Evolutionary conservation across 2,797 vertebrate genomes (phyloP).

Genomic region (Mastacembelus armatus): DNA sequence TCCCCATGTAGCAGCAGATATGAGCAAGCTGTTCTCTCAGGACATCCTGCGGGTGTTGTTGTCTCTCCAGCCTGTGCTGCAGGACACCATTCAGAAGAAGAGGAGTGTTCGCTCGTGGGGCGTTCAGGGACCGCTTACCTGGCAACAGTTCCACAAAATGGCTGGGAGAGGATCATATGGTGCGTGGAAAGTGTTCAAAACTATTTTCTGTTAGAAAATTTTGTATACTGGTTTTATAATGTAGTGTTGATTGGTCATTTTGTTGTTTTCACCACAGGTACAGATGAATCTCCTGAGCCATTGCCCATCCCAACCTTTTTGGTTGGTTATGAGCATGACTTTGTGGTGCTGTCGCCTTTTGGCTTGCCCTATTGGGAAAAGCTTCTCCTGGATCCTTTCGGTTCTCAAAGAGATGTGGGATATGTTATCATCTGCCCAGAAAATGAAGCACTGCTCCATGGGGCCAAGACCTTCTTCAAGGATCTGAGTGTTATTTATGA

Average conservation of each 20-base stretch:
- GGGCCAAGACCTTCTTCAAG: conserved; percentile 95
- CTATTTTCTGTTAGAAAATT: neutral
- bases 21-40: conserved; percentile 97
- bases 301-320: conserved; percentile 98
- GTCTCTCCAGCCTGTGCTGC: conserved; percentile 97
- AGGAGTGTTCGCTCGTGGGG: conserved; percentile 97
- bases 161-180: conserved; percentile 98
- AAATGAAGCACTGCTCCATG: conserved; percentile 92
- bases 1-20: conserved; percentile 84
- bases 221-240: neutral
- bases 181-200: conserved; percentile 63
- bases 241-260: neutral
- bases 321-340: conserved; percentile 97
- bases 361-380: conserved; percentile 99
- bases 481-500: conserved; percentile 97
- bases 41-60: conserved; percentile 97
- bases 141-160: conserved; percentile 99
- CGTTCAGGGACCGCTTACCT: conserved; percentile 97
- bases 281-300: conserved; percentile 99
- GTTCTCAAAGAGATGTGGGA: conserved; percentile 95
- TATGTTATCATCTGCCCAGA: conserved; percentile 98
- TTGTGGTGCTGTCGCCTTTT: conserved; percentile 98
- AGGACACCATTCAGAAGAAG: conserved; percentile 99
- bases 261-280: conserved; percentile 83
- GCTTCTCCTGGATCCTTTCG: conserved; percentile 97